Evolutionary conservation across 2,888 invertebrate genomes (phyloP).

Genomic region (Acleris holmiana): DNA sequence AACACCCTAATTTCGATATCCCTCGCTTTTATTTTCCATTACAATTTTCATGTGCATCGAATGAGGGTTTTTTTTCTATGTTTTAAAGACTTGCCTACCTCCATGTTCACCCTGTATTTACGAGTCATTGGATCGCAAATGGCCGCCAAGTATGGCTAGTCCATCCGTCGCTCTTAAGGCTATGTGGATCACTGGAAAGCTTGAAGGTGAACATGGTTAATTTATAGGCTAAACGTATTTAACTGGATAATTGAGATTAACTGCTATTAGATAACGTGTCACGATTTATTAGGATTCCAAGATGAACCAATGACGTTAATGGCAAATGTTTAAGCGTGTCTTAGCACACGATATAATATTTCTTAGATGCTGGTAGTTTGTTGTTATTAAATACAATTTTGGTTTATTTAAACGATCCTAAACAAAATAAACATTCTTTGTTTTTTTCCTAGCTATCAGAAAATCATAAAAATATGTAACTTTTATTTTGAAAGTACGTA

Average conservation of each 20-base stretch:
- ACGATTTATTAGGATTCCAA: slow-evolving; percentile 20
- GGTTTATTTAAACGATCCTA: not conserved
- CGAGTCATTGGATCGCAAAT: slow-evolving; percentile 49
- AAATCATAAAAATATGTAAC: too few relatives aligned
- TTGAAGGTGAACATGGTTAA: slow-evolving; percentile 49
- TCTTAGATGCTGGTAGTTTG: too few relatives aligned
- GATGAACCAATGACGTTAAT: not conserved
- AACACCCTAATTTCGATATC: too few relatives aligned
- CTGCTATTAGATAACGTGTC: slow-evolving; percentile 27
- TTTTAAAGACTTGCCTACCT: not conserved
- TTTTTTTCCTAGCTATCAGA: not conserved
- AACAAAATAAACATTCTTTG: too few relatives aligned
- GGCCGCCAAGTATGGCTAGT: slow-evolving; percentile 40
- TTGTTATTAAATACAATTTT: not conserved
- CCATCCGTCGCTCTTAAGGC: slow-evolving; percentile 49
- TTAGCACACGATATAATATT: too few relatives aligned
- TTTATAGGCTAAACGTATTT: slow-evolving; percentile 38
- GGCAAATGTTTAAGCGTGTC: not conserved
- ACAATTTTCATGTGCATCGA: not conserved
- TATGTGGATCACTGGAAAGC: slow-evolving; percentile 53
- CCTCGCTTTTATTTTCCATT: too few relatives aligned
- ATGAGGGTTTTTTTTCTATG: not conserved
- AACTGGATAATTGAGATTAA: slow-evolving; percentile 33
- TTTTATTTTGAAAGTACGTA: too few relatives aligned
- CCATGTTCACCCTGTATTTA: slow-evolving; percentile 11